Base-by-base conservation (phyloP, 1,140 invertebrate species). In the Monochamus saltuarius region DNA sequence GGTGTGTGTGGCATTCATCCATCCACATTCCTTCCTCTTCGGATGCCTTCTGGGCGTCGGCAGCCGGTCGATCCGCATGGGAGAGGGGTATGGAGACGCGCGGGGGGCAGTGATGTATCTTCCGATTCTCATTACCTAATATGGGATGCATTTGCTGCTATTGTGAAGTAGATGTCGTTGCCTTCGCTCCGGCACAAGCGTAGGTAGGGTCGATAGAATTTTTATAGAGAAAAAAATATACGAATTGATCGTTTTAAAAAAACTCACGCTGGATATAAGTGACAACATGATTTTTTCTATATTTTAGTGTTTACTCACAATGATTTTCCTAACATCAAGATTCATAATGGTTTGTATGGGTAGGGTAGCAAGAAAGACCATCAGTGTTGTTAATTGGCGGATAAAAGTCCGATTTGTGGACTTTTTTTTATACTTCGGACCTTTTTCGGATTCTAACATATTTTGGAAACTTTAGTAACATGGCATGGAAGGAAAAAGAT, bases 91-190 rank as follows among this genome's bases (percentile, higher is more conserved):
- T 3, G 50, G 38, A 16, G 47, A 35, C 11, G 51, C 14, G 35
- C 10, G 22, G 36, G 10, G 51, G 51, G 42, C 10, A 19, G 22
- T 40, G 35, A 50, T 39, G 43, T 61, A 61, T 56, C 59, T 61
- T 61, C 59, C 53, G 59, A 61, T 56, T 22, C 52, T 56, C 52
- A 61, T 56, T 61, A 56, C 59, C 59, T 61, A 61, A 61, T 61
- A 61, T 56, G 59, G 61, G 19, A 54, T 55, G 51, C 51, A 54
- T 50, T 53, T 47, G 56, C 61, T 29, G 59, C 54, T 54, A 60
- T 60, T 60, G 62, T 59, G 51, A 14, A 58, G 46, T 59, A 59
- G 58, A 60, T 56, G 58, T 64, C 58, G 62, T 64, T 61, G 58
- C 22, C 35, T 60, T 52, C 55, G 8, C 14, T 2, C 39, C 2